These are phyloP conservation scores for Eucera pruinosa DNA, from an alignment of 2,888 invertebrate genomes.

Conservation along the genomic window DNA sequence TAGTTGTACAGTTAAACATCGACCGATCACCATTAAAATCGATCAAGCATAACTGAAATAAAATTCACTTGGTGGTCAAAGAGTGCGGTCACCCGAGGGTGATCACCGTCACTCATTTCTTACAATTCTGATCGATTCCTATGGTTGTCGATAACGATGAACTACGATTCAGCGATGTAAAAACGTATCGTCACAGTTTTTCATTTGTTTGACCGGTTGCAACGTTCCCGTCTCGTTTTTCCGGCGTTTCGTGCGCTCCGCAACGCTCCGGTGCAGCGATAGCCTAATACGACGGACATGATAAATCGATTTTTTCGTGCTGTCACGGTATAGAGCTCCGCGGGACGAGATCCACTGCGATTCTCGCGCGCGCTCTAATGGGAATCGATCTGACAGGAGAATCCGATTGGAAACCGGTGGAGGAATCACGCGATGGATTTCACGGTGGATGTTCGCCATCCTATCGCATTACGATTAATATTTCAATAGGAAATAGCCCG, in stretches of 20 bases:
- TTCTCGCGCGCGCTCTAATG: slow-evolving; percentile 56
- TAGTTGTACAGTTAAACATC: too few relatives aligned
- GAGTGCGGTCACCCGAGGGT: background rate
- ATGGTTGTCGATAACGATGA: slow-evolving; percentile 22
- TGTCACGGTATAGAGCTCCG: slow-evolving; percentile 28
- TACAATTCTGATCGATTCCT: background rate
- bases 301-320: slow-evolving; percentile 59
- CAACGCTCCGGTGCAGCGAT: background rate
- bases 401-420: slow-evolving; percentile 53
- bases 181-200: slow-evolving; percentile 28
- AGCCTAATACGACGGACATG: slow-evolving; percentile 25
- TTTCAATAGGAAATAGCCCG: slow-evolving; percentile 80
- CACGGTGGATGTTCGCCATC: slow-evolving; percentile 72
- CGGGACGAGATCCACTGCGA: slow-evolving; percentile 46
- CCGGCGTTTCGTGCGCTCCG: background rate
- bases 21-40: too few relatives aligned
- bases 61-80: background rate
- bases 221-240: background rate
- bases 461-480: slow-evolving; percentile 80
- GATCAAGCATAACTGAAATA: background rate
- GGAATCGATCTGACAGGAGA: slow-evolving; percentile 66
- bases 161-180: slow-evolving; percentile 12
- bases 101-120: slow-evolving; percentile 1
- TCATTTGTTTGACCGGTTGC: slow-evolving; percentile 11
- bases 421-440: slow-evolving; percentile 77